Percentiles rank a stretch among this genome's conserved stretches.
These are phyloP conservation scores for Beaufortia kweichowensis DNA, from an alignment of 2,113 vertebrate species.

Conservation along the genomic window DNA sequence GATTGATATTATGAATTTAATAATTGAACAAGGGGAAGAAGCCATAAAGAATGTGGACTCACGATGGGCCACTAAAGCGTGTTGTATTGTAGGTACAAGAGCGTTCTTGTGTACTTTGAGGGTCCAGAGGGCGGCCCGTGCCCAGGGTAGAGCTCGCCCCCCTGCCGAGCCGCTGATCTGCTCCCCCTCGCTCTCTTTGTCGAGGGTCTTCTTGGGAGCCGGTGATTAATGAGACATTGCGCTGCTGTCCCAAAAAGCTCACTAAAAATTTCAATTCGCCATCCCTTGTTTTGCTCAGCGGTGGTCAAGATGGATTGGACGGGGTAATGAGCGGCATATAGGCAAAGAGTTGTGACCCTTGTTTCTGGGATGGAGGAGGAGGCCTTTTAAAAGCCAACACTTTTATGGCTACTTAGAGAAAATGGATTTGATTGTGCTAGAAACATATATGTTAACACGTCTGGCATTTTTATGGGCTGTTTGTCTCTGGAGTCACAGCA, in stretches of 20 bases:
- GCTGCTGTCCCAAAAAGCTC: no score
- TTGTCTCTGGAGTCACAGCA: conserved; percentile 79
- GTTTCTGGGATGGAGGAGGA: conserved; percentile 79
- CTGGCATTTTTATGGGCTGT: conserved; percentile 95
- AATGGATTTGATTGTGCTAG: conserved; percentile 98
- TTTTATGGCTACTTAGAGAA: conserved; percentile 99
- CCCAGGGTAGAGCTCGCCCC: conserved; percentile 59
- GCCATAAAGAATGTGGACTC: no score
- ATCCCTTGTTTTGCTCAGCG: conserved; percentile 14
- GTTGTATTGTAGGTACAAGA: conserved; percentile 49
- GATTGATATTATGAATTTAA: not conserved
- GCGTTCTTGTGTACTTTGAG: conserved; percentile 6
- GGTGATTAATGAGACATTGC: conserved; percentile 85
- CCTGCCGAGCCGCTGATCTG: conserved; percentile 56
- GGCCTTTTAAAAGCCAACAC: conserved; percentile 94
- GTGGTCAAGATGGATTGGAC: conserved; percentile 84
- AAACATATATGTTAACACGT: conserved; percentile 87
- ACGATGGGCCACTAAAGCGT: conserved; percentile 18
- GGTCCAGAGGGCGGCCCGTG: conserved; percentile 55
- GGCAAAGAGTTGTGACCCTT: conserved; percentile 80
- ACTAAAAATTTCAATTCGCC: conserved; percentile 75
- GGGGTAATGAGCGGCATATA: conserved; percentile 87
- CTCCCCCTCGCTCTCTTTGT: conserved; percentile 73
- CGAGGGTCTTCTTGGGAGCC: conserved; percentile 66
- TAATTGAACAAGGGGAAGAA: conserved; percentile 1